Evolutionary conservation across 2,888 invertebrate species (phyloP).

Genomic region (Phaonia tiefii): DNA sequence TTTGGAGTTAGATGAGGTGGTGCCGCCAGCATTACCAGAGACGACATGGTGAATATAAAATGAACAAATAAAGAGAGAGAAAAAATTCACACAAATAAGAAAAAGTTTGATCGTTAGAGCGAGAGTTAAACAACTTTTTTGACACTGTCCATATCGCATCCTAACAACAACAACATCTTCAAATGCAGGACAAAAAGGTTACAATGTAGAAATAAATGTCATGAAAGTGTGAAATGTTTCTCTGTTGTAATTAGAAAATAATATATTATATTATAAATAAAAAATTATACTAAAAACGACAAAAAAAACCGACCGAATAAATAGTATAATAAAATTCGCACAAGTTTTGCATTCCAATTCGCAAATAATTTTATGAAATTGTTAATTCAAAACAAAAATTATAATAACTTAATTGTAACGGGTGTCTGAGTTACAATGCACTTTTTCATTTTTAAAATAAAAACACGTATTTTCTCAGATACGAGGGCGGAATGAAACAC

Average conservation of each 20-base stretch:
- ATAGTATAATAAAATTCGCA: too few species aligned
- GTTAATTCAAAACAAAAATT: too few species aligned
- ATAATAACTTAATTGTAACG: too few species aligned
- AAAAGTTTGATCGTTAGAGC: conserved; percentile 63
- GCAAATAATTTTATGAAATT: too few species aligned
- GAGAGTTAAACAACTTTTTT: conserved; percentile 51
- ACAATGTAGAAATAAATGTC: conserved; percentile 49
- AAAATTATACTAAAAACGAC: too few species aligned
- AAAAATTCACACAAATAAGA: conserved; percentile 37
- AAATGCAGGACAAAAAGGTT: neutral
- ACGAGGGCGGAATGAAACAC: too few species aligned
- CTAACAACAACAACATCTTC: neutral
- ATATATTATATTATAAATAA: too few species aligned
- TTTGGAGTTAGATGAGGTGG: conserved; percentile 39
- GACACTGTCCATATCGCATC: neutral
- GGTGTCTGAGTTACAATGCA: too few species aligned
- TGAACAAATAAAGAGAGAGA: conserved; percentile 47
- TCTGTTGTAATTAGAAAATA: conserved; percentile 56
- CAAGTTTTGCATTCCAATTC: too few species aligned
- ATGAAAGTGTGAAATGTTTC: conserved; percentile 53
- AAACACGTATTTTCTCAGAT: too few species aligned
- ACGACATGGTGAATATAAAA: conserved; percentile 57
- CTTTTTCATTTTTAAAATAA: too few species aligned
- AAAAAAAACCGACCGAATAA: too few species aligned
- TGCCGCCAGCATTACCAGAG: conserved; percentile 52